Conservation (phyloP, 1,140 invertebrate species). For the Drosophila nigrodunni region DNA sequence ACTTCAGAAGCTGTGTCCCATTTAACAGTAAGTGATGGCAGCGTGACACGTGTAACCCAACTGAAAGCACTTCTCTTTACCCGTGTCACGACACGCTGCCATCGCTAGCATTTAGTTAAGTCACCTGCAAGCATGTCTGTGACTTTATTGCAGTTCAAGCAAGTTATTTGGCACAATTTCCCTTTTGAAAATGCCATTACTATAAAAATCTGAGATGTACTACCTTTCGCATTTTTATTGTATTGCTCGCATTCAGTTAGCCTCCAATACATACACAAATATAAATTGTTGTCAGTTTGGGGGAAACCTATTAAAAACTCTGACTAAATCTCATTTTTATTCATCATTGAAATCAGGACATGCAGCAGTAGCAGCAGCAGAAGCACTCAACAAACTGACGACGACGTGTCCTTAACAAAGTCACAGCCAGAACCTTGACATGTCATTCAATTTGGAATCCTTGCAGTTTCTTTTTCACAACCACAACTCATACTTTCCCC, state of each 20-base stretch:
- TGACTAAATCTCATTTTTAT: conserved; percentile 37
- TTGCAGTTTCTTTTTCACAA: conserved; percentile 34
- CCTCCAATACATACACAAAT: neutral
- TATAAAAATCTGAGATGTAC: conserved; percentile 15
- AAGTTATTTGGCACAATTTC: conserved; percentile 26
- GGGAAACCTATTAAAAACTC: conserved; percentile 34
- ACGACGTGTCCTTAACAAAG: conserved; percentile 58
- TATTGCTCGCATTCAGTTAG: conserved; percentile 1
- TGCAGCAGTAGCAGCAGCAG: neutral
- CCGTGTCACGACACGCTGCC: conserved; percentile 1
- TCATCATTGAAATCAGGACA: conserved; percentile 45
- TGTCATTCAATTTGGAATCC: conserved; percentile 55
- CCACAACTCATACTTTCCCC: neutral
- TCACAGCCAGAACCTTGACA: conserved; percentile 69
- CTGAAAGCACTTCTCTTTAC: neutral
- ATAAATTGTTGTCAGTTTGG: conserved; percentile 8
- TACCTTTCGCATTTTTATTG: conserved; percentile 13
- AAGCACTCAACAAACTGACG: conserved; percentile 21
- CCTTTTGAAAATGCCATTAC: conserved; percentile 4
- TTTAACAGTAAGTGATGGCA: conserved; percentile 10
- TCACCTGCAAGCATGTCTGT: conserved; percentile 13
- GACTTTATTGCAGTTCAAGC: conserved; percentile 28
- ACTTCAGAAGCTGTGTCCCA: conserved; percentile 15
- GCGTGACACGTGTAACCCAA: neutral
- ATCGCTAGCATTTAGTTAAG: neutral